These are phyloP conservation scores for Lineus longissimus DNA, from an alignment of 1,140 invertebrate genomes.

Conservation along the genomic window DNA sequence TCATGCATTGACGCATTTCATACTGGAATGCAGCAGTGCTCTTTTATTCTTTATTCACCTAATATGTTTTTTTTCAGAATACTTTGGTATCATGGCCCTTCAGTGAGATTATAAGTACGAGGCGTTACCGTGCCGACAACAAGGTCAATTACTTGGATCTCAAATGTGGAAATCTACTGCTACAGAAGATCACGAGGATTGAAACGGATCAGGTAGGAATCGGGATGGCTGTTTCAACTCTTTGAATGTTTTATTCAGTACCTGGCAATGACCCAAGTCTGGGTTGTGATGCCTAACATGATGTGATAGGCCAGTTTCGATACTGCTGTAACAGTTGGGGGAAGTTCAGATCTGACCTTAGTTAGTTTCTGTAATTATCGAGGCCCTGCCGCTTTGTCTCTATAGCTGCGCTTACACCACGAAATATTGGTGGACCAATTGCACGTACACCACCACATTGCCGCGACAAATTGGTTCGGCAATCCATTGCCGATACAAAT, in stretches of 20 bases:
- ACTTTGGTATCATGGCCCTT: constrained; percentile 87
- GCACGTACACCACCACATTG: too few relatives aligned
- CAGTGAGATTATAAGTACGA: constrained; percentile 90
- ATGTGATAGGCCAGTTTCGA: neutral
- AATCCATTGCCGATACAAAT: too few relatives aligned
- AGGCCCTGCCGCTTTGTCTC: too few relatives aligned
- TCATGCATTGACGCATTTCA: too few relatives aligned
- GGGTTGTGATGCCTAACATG: neutral
- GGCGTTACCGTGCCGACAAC: constrained; percentile 87
- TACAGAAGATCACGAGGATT: constrained; percentile 89
- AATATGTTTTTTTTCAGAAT: constrained; percentile 60
- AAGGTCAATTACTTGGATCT: constrained; percentile 91
- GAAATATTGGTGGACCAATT: too few relatives aligned
- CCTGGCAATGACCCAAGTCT: neutral
- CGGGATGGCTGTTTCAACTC: neutral
- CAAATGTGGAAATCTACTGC: constrained; percentile 94
- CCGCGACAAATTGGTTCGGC: too few relatives aligned
- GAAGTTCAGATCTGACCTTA: too few relatives aligned
- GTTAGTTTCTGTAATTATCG: too few relatives aligned
- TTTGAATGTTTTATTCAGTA: neutral
- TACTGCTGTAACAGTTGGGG: neutral
- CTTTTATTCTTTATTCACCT: neutral
- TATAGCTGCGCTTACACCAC: too few relatives aligned
- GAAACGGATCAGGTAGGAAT: constrained; percentile 86
- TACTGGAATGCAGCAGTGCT: too few relatives aligned